phyloP scores from a whole-genome alignment of 37 sponge, comb jelly and placozoan genomes.

The Dysidea cf. avara region DNA sequence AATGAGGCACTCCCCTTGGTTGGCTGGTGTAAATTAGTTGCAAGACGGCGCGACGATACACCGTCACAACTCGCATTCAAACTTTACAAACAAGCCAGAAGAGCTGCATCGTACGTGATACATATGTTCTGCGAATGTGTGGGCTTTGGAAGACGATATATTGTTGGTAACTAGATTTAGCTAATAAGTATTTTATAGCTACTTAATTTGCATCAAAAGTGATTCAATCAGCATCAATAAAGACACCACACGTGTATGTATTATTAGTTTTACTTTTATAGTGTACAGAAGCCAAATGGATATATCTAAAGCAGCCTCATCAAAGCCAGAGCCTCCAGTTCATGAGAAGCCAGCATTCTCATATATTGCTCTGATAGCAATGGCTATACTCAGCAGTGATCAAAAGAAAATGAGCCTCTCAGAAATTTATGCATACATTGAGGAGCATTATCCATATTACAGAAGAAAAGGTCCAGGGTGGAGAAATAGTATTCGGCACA shows the following conservation, averaged over 20 bases:
- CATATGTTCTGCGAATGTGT: no score
- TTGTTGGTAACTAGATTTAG: no score
- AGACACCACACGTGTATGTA: background rate
- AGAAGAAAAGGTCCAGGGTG: constrained; percentile 53
- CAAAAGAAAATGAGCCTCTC: constrained; percentile 42
- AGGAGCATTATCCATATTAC: constrained; percentile 44
- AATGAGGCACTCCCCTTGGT: no score
- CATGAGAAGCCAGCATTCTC: constrained; percentile 42
- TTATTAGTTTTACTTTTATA: background rate
- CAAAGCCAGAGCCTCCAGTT: background rate
- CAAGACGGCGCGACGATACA: no score
- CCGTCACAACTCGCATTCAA: no score
- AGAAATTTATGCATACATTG: constrained; percentile 64
- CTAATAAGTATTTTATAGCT: no score
- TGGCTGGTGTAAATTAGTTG: no score
- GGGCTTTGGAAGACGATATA: no score
- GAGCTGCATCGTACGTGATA: no score
- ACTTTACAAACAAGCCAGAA: no score
- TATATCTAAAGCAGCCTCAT: background rate
- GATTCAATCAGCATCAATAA: background rate
- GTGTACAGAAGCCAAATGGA: background rate
- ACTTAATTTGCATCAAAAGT: background rate
- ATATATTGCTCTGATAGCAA: constrained; percentile 76
- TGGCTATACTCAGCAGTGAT: constrained; percentile 56
- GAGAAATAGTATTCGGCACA: constrained; percentile 80